Conservation (phyloP, 92 coral and sea anemone genomes). For the Paragorgia papillata region DNA sequence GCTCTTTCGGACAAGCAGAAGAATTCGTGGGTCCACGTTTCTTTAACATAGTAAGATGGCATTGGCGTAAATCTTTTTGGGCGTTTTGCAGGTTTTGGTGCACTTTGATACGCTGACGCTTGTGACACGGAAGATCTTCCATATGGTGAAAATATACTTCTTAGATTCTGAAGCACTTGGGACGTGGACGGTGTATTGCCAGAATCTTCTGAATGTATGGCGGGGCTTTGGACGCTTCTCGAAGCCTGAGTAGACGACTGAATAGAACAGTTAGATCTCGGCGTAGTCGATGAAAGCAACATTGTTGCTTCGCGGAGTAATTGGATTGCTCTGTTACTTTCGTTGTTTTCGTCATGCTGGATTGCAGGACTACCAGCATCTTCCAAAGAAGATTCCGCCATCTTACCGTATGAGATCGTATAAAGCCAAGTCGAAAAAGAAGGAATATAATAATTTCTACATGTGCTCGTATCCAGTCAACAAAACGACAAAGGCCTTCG, state of each 20-base stretch:
- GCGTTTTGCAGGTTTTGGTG: too few species aligned
- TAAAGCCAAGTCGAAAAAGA: too few species aligned
- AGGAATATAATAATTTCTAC: too few species aligned
- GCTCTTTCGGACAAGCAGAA: constrained; percentile 45
- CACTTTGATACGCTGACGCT: constrained; percentile 29
- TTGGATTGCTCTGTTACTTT: constrained; percentile 18
- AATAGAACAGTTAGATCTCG: too few species aligned
- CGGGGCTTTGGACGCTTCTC: not conserved
- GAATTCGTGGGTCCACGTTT: constrained; percentile 65
- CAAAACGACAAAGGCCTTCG: too few species aligned
- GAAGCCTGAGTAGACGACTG: constrained; percentile 7
- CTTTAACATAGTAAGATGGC: constrained; percentile 29
- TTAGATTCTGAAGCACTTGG: constrained; percentile 27
- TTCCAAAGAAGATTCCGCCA: too few species aligned
- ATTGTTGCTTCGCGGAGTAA: constrained; percentile 9
- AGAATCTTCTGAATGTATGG: too few species aligned
- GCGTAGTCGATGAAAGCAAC: constrained; percentile 14
- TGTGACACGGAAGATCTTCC: constrained; percentile 8
- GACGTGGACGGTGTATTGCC: not conserved
- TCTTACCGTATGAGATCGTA: too few species aligned
- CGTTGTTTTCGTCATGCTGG: too few species aligned
- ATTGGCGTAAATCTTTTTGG: constrained; percentile 1
- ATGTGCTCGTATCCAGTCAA: too few species aligned
- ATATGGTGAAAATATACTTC: constrained; percentile 31
- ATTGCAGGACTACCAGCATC: too few species aligned